These are phyloP conservation scores for Aleiodes alternator DNA, from an alignment of 2,888 invertebrate genomes.

Conservation along the genomic window DNA sequence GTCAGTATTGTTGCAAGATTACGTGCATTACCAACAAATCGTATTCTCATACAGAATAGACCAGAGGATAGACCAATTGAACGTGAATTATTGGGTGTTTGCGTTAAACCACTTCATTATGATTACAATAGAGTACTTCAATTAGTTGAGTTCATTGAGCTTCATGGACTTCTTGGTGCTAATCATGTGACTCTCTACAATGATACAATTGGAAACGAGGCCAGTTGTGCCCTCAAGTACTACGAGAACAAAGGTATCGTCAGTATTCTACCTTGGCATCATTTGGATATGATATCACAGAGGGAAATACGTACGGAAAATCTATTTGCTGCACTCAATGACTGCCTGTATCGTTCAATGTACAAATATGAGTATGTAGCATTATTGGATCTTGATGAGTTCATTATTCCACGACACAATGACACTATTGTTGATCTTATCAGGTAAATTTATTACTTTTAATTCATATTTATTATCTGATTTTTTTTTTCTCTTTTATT, in stretches of 20 bases:
- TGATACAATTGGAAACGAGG: conserved; percentile 88
- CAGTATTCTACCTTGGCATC: conserved; percentile 87
- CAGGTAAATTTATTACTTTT: conserved; percentile 73
- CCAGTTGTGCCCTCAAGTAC: conserved; percentile 85
- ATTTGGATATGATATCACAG: conserved; percentile 88
- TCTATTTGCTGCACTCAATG: conserved; percentile 93
- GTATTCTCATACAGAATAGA: conserved; percentile 80
- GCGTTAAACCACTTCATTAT: conserved; percentile 94
- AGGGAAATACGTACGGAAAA: conserved; percentile 95
- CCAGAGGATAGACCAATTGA: conserved; percentile 76
- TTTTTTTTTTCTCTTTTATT: too few species aligned
- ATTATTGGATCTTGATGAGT: conserved; percentile 92
- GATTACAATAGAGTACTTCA: conserved; percentile 89
- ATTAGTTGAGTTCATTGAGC: conserved; percentile 92
- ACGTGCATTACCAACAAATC: conserved; percentile 80
- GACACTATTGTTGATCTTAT: conserved; percentile 85
- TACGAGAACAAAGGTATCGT: conserved; percentile 81
- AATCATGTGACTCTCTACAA: conserved; percentile 94
- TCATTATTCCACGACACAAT: conserved; percentile 88
- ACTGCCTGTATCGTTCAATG: conserved; percentile 95
- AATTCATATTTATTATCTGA: conserved; percentile 14
- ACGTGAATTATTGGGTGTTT: conserved; percentile 83
- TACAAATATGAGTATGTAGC: conserved; percentile 88
- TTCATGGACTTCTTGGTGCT: conserved; percentile 89
- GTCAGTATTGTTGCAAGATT: conserved; percentile 83